Evolutionary conservation across 2,113 vertebrate genomes (phyloP).

Genomic region (Hiodon tergisus): DNA sequence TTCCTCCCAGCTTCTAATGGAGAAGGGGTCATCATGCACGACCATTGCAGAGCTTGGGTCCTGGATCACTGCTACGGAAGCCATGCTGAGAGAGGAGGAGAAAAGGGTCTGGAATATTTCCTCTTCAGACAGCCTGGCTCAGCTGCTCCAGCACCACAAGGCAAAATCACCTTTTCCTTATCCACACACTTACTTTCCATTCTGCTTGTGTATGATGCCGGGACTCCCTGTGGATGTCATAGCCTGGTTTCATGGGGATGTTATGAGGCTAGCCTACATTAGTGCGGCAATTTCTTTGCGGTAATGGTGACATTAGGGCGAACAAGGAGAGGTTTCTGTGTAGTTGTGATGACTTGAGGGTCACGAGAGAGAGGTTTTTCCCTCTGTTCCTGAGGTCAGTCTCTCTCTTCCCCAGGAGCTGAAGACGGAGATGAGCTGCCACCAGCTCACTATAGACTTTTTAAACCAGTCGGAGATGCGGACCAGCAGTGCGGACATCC

Average conservation of each 20-base stretch:
- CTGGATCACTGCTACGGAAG: slow-evolving; percentile 65
- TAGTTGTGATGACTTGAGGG: too few relatives aligned
- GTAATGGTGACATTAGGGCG: too few relatives aligned
- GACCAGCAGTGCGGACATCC: slow-evolving; percentile 60
- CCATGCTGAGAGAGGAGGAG: slow-evolving; percentile 35
- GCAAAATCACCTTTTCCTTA: slow-evolving; percentile 30
- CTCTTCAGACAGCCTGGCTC: slow-evolving; percentile 45
- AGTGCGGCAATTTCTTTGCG: too few relatives aligned
- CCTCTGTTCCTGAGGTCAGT: slow-evolving; percentile 3
- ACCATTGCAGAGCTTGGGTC: slow-evolving; percentile 70
- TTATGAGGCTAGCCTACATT: too few relatives aligned
- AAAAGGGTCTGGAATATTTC: background rate
- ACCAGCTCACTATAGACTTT: slow-evolving; percentile 73
- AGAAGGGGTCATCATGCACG: slow-evolving; percentile 67
- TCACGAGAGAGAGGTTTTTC: background rate
- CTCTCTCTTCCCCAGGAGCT: slow-evolving; percentile 55
- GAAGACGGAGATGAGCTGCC: slow-evolving; percentile 67
- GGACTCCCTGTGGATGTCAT: background rate
- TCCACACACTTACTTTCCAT: too few relatives aligned
- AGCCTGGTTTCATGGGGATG: background rate
- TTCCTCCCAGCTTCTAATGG: slow-evolving; percentile 69
- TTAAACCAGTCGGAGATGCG: slow-evolving; percentile 74
- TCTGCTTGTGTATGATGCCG: background rate
- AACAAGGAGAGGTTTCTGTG: too few relatives aligned
- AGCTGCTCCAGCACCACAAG: slow-evolving; percentile 69